These are phyloP conservation scores for Pelvicachromis taeniatus DNA, from an alignment of 2,113 vertebrate genomes.

Conservation along the genomic window DNA sequence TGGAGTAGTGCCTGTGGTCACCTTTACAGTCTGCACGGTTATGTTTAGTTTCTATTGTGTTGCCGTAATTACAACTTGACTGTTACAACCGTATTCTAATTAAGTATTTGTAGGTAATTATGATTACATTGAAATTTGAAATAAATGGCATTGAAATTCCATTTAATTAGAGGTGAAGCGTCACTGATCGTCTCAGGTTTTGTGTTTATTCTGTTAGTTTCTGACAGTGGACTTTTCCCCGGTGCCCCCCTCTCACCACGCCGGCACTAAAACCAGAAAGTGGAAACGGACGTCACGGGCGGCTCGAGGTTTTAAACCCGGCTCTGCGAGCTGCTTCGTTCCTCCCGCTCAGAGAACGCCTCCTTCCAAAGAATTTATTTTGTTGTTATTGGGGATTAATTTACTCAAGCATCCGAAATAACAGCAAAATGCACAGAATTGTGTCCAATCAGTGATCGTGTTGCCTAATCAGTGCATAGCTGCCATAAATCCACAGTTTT, in stretches of 20 bases:
- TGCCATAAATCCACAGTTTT: not conserved
- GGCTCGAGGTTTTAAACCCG: not conserved
- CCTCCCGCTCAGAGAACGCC: not conserved
- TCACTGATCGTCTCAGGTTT: not conserved
- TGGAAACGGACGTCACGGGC: not conserved
- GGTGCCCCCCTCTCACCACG: not conserved
- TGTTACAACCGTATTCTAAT: not conserved
- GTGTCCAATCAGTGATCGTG: not conserved
- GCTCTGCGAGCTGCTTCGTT: not conserved
- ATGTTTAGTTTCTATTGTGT: not conserved
- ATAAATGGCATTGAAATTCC: not conserved
- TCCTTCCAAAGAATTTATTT: not conserved
- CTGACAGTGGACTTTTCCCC: not conserved
- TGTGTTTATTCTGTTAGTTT: not conserved
- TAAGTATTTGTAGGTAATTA: not conserved
- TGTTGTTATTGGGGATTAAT: not conserved
- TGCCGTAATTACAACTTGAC: not conserved
- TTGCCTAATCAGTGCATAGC: not conserved
- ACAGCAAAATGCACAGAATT: not conserved
- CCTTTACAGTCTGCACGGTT: not conserved
- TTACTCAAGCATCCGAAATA: not conserved
- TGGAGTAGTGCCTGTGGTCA: not conserved
- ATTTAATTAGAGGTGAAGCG: not conserved
- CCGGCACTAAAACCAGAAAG: not conserved
- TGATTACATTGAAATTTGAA: not conserved